These are phyloP conservation scores for Acipenser ruthenus DNA, from an alignment of 2,797 vertebrate genomes.

Conservation along the genomic window DNA sequence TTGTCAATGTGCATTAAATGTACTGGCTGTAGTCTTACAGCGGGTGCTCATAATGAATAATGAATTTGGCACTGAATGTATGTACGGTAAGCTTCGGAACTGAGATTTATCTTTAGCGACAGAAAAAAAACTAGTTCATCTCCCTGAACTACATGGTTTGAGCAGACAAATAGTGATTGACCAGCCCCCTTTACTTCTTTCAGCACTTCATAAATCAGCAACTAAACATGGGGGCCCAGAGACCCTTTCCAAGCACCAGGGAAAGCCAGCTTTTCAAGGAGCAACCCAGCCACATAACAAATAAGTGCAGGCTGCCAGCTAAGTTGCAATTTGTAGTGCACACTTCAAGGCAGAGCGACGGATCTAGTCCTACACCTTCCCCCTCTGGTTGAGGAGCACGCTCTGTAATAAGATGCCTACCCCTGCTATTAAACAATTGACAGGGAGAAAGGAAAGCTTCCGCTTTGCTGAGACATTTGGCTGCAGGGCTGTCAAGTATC, in stretches of 20 bases:
- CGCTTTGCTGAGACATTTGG: conserved; percentile 6
- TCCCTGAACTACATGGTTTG: not conserved
- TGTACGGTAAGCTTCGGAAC: too few relatives aligned
- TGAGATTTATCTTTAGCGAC: too few relatives aligned
- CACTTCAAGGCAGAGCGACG: not conserved
- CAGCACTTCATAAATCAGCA: conserved; percentile 19
- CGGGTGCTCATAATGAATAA: too few relatives aligned
- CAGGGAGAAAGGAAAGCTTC: conserved; percentile 5
- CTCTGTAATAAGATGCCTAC: conserved; percentile 12
- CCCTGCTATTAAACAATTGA: conserved; percentile 14
- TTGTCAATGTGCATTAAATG: too few relatives aligned
- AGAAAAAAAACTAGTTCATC: too few relatives aligned
- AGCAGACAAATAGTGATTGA: conserved; percentile 3
- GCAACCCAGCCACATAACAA: conserved; percentile 7
- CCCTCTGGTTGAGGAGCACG: conserved; percentile 5
- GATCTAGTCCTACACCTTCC: not conserved
- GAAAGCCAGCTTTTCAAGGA: conserved; percentile 10
- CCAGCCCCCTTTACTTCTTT: conserved; percentile 8
- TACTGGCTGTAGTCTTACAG: too few relatives aligned
- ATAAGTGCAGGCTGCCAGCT: conserved; percentile 9
- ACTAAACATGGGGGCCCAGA: conserved; percentile 4
- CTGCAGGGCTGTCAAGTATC: conserved; percentile 21
- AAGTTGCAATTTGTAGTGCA: conserved; percentile 15
- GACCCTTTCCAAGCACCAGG: conserved; percentile 5
- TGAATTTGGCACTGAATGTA: too few relatives aligned